Conservation (phyloP, 2,113 vertebrate species). For the Leucopsar rothschildi region DNA sequence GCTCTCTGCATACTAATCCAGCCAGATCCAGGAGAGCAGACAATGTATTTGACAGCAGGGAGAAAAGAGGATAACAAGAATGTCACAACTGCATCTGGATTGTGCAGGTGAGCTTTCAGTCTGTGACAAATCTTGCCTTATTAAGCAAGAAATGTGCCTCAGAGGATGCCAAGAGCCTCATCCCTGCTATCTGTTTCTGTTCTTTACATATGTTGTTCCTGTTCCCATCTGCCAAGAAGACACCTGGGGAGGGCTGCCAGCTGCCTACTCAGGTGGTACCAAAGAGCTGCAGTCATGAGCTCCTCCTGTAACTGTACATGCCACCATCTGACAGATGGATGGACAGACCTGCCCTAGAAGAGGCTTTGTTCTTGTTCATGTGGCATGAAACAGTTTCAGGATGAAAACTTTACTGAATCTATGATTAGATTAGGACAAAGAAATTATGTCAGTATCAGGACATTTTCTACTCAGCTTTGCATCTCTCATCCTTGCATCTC, state of each 20-base stretch:
- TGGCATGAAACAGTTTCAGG: not conserved
- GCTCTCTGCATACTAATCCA: not conserved
- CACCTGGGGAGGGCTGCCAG: not conserved
- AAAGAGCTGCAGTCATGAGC: not conserved
- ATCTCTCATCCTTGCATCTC: not conserved
- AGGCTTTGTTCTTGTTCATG: not conserved
- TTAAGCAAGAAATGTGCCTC: not conserved
- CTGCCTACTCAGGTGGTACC: not conserved
- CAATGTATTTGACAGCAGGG: not conserved
- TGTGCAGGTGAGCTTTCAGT: not conserved
- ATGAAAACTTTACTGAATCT: not conserved
- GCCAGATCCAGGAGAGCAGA: not conserved
- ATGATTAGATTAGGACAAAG: not conserved
- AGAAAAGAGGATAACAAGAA: not conserved
- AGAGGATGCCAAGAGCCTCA: not conserved
- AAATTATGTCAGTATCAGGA: not conserved
- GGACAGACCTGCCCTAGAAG: not conserved
- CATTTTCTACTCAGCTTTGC: not conserved
- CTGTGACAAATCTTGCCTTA: not conserved
- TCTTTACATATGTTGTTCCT: not conserved
- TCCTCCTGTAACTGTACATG: not conserved
- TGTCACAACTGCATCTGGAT: not conserved
- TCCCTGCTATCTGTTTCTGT: not conserved
- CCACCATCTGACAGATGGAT: not conserved
- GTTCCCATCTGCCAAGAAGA: not conserved